Evolutionary conservation across 2,113 vertebrate genomes (phyloP).

Genomic region (Ciconia boyciana): DNA sequence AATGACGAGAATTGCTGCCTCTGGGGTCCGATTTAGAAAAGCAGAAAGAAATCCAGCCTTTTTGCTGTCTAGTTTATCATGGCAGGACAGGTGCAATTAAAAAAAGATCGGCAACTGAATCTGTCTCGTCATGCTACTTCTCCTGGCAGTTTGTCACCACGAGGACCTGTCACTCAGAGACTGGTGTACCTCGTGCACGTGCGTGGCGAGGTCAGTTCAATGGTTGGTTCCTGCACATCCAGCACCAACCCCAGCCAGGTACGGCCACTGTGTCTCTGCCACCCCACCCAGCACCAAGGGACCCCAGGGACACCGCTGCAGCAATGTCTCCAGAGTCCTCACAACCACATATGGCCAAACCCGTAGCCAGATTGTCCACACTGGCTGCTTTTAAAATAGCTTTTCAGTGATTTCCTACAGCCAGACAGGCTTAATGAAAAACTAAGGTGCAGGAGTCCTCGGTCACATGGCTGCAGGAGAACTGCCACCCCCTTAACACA

Average conservation of each 20-base stretch:
- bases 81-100: background rate
- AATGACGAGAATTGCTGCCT: background rate
- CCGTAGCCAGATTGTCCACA: background rate
- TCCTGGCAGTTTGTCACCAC: background rate
- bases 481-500: background rate
- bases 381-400: background rate
- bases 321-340: background rate
- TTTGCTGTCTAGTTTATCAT: background rate
- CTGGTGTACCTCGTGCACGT: background rate
- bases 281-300: background rate
- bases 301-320: background rate
- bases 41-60: background rate
- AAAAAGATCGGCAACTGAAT: background rate
- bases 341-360: background rate
- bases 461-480: background rate
- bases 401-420: background rate
- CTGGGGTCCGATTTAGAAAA: background rate
- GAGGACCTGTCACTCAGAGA: background rate
- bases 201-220: background rate
- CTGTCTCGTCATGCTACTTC: background rate
- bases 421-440: background rate
- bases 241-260: background rate
- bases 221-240: background rate
- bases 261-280: fast-evolving
- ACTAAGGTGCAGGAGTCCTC: fast-evolving